phyloP scores from a whole-genome alignment of 2,797 vertebrate species.

The Lycodopsis pacificus region DNA sequence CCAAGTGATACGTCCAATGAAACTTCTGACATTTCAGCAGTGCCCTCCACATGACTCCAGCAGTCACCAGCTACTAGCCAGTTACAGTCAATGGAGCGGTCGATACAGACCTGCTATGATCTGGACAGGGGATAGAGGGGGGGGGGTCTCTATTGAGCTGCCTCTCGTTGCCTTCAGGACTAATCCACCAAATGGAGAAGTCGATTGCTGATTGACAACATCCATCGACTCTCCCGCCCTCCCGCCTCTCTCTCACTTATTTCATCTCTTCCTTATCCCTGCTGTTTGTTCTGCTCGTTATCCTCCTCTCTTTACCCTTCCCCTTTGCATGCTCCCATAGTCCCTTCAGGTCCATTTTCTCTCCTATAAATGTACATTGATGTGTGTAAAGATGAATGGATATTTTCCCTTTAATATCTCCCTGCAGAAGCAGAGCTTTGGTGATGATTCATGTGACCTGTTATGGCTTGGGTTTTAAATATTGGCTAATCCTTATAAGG shows the following conservation, averaged over 20 bases:
- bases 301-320: slow-evolving; percentile 1
- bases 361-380: slow-evolving; percentile 2
- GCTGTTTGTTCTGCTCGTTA: slow-evolving; percentile 32
- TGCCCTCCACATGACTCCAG: slow-evolving; percentile 65
- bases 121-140: slow-evolving; percentile 69
- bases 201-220: slow-evolving; percentile 76
- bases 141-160: slow-evolving; percentile 73
- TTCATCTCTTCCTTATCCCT: slow-evolving; percentile 55
- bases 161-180: slow-evolving; percentile 63
- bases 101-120: slow-evolving; percentile 74
- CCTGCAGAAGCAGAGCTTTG: slow-evolving; percentile 12
- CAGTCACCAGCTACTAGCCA: slow-evolving; percentile 56
- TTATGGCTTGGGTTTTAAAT: slow-evolving; percentile 25
- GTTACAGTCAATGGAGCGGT: slow-evolving; percentile 70
- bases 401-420: slow-evolving; percentile 4
- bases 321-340: background rate
- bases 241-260: slow-evolving; percentile 49
- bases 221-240: slow-evolving; percentile 53
- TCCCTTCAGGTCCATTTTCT: background rate
- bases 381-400: background rate
- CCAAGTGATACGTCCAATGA: slow-evolving; percentile 54
- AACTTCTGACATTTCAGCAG: slow-evolving; percentile 66
- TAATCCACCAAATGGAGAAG: slow-evolving; percentile 79
- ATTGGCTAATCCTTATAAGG: slow-evolving; percentile 24
- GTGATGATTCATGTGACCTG: slow-evolving; percentile 19